These are phyloP conservation scores for Lepidurus couesii DNA, from an alignment of 1,140 invertebrate species.

Conservation along the genomic window DNA sequence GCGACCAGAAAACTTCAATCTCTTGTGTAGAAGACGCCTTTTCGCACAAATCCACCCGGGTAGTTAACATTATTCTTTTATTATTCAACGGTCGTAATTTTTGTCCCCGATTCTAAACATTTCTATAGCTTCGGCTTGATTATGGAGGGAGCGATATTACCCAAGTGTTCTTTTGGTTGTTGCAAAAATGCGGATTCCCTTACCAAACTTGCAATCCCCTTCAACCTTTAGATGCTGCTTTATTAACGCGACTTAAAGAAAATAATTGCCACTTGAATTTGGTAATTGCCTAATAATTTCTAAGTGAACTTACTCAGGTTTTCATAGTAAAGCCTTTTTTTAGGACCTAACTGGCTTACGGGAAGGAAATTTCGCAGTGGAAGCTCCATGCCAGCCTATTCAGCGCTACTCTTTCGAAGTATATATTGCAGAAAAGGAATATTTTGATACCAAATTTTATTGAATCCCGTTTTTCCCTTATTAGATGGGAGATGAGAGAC, in stretches of 20 bases:
- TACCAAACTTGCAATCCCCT: constrained; percentile 48
- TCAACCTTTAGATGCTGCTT: constrained; percentile 56
- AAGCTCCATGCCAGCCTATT: constrained; percentile 61
- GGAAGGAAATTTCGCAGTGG: constrained; percentile 69
- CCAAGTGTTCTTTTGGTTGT: constrained; percentile 75
- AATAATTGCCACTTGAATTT: constrained; percentile 86
- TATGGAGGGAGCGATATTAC: constrained; percentile 87
- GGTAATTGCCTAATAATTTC: constrained; percentile 41
- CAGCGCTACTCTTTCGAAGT: constrained; percentile 57
- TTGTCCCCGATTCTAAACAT: not conserved
- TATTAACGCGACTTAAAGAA: constrained; percentile 80
- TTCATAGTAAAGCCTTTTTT: constrained; percentile 35
- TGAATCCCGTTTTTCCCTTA: constrained; percentile 25
- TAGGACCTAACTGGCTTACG: constrained; percentile 74
- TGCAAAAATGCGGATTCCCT: constrained; percentile 82
- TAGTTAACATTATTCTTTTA: constrained; percentile 42
- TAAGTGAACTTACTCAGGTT: not conserved
- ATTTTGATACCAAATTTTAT: not conserved
- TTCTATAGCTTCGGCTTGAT: constrained; percentile 58
- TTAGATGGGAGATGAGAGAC: constrained; percentile 84
- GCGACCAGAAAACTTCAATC: constrained; percentile 90
- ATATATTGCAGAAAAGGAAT: not conserved
- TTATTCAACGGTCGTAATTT: constrained; percentile 30
- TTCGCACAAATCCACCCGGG: constrained; percentile 77
- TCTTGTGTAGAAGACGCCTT: constrained; percentile 95